These are phyloP conservation scores for Falcaria lacertinaria DNA, from an alignment of 2,888 invertebrate species.

Conservation along the genomic window DNA sequence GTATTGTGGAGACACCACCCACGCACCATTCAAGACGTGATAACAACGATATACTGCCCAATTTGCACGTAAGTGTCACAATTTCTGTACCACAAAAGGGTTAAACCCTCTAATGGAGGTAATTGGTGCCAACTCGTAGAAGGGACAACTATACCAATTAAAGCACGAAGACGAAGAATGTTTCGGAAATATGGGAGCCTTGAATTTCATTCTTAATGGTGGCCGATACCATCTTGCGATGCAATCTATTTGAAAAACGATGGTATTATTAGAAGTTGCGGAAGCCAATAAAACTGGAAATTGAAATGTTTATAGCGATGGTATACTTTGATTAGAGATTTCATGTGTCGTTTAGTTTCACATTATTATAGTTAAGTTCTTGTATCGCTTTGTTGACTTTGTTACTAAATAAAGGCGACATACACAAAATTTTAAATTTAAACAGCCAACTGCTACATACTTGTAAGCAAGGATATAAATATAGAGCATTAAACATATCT, in stretches of 20 bases:
- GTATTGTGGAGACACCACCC: constrained; percentile 39
- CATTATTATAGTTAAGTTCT: no score
- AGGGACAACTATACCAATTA: constrained; percentile 53
- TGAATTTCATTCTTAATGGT: neutral
- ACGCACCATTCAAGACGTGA: constrained; percentile 25
- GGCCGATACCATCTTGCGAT: neutral
- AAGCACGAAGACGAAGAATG: constrained; percentile 23
- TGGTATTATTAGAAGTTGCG: neutral
- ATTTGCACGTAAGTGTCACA: constrained; percentile 54
- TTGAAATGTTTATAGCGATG: neutral
- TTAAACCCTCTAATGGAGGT: constrained; percentile 56
- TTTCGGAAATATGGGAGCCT: neutral
- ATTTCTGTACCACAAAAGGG: constrained; percentile 43
- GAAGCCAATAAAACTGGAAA: neutral
- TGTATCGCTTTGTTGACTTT: no score
- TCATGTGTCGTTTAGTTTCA: neutral
- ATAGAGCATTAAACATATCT: no score
- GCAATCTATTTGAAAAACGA: neutral
- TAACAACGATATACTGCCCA: constrained; percentile 54
- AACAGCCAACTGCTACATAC: no score
- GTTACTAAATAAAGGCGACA: no score
- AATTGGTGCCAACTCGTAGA: constrained; percentile 46
- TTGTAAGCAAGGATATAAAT: no score
- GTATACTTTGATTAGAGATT: neutral
- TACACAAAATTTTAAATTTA: no score